A percentile compares a stretch with the other conserved stretches of the same genome.
phyloP scores from a whole-genome alignment of 2,113 vertebrate species.

The Parus major region DNA sequence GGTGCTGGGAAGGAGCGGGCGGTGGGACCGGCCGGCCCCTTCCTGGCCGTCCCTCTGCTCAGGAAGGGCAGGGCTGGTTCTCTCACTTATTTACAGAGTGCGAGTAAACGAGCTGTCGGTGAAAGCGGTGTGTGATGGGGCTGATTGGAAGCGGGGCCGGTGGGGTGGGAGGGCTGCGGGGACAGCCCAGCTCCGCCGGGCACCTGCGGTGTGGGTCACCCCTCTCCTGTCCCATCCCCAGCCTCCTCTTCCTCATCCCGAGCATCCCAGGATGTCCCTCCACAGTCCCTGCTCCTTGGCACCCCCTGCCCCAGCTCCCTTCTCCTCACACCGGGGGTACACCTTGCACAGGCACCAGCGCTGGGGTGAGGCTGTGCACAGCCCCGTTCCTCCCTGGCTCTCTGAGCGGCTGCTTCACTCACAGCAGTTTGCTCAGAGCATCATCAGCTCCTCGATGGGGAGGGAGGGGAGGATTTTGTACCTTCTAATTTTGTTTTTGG shows the following conservation, averaged over 20 bases:
- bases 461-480: background rate
- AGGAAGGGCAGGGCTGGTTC: slow-evolving; percentile 47
- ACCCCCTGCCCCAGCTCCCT: background rate
- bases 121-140: background rate
- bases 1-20: background rate
- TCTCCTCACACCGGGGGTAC: background rate
- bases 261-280: background rate
- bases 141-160: background rate
- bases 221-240: background rate
- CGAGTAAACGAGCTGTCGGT: slow-evolving; percentile 62
- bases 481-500: background rate
- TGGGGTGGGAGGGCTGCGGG: background rate
- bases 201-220: background rate
- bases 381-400: background rate
- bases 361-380: background rate
- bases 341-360: background rate
- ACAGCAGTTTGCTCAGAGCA: background rate
- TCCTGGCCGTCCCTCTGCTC: background rate
- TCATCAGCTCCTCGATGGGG: background rate
- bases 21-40: background rate
- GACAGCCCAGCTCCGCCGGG: background rate
- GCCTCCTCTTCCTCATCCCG: background rate
- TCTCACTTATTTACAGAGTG: slow-evolving; percentile 50
- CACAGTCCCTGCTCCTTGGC: background rate
- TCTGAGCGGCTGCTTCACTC: background rate